Conservation (phyloP, 2,888 invertebrate genomes). For the Eustalomyia histrio region DNA sequence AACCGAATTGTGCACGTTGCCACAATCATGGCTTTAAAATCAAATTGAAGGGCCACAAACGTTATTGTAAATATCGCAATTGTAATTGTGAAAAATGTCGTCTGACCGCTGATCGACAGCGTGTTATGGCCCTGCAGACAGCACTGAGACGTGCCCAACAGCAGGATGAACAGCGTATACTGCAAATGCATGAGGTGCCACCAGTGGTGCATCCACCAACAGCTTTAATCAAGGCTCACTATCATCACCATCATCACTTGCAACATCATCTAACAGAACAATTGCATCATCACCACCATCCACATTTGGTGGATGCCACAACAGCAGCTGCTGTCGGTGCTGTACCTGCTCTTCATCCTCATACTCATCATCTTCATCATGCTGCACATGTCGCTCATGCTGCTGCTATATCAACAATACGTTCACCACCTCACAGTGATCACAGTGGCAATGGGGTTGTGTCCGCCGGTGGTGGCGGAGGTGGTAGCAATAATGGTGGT, state of each 20-base stretch:
- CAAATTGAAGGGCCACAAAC: constrained; percentile 93
- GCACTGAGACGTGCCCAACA: constrained; percentile 90
- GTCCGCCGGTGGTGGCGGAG: constrained; percentile 53
- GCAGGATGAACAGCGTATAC: constrained; percentile 87
- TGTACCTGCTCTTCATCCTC: constrained; percentile 64
- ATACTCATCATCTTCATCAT: constrained; percentile 56
- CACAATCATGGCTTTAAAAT: constrained; percentile 94
- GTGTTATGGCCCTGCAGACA: constrained; percentile 94
- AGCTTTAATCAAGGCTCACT: constrained; percentile 71
- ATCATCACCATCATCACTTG: constrained; percentile 77
- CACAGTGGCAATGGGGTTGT: constrained; percentile 56
- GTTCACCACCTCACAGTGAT: constrained; percentile 71
- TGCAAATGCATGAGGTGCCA: constrained; percentile 80
- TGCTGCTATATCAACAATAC: constrained; percentile 65
- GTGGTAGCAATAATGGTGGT: constrained; percentile 43
- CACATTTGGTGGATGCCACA: constrained; percentile 65
- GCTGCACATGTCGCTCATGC: constrained; percentile 45
- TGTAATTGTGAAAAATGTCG: constrained; percentile 93
- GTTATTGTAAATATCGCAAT: constrained; percentile 91
- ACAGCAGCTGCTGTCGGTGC: constrained; percentile 70
- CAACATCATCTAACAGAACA: constrained; percentile 80
- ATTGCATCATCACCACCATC: constrained; percentile 78
- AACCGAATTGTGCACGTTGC: constrained; percentile 95
- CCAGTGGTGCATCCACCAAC: constrained; percentile 76
- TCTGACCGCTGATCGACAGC: constrained; percentile 91